phyloP scores from a whole-genome alignment of 2,888 invertebrate genomes.

The Himalopsyche anomala region DNA sequence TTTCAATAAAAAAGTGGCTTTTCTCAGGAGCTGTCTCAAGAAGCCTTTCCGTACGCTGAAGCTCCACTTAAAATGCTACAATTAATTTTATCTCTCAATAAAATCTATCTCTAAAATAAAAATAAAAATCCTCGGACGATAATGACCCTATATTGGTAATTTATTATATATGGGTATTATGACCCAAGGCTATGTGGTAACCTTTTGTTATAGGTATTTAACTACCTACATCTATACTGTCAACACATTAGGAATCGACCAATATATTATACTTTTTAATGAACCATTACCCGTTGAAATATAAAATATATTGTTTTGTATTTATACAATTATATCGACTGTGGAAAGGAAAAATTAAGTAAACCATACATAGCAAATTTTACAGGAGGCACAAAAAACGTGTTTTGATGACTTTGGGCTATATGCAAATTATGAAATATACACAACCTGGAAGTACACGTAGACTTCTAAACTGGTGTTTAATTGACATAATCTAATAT shows the following conservation, averaged over 20 bases:
- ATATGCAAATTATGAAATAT: too few species aligned
- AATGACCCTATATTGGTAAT: conserved; percentile 34
- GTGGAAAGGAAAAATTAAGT: too few species aligned
- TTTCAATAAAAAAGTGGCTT: conserved; percentile 22
- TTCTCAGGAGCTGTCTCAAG: neutral
- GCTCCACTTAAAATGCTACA: conserved; percentile 27
- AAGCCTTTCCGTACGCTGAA: conserved; percentile 5
- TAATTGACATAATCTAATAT: too few species aligned
- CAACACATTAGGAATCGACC: neutral
- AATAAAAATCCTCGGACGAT: conserved; percentile 15
- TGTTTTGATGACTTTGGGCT: too few species aligned
- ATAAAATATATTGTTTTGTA: too few species aligned
- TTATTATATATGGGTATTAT: conserved; percentile 4
- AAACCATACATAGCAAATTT: too few species aligned
- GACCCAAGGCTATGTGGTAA: neutral
- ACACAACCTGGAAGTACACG: too few species aligned
- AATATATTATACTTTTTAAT: too few species aligned
- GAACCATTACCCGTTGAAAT: too few species aligned
- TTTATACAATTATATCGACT: too few species aligned
- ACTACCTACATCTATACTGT: neutral
- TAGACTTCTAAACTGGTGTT: too few species aligned
- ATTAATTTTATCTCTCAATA: conserved; percentile 34
- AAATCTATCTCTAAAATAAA: conserved; percentile 14
- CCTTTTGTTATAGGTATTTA: neutral
- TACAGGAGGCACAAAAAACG: too few species aligned